Evolutionary conservation across 2,797 vertebrate genomes (phyloP), one percentile per base, ranked within the genome.

Genomic region (Notamacropus eugenii): DNA sequence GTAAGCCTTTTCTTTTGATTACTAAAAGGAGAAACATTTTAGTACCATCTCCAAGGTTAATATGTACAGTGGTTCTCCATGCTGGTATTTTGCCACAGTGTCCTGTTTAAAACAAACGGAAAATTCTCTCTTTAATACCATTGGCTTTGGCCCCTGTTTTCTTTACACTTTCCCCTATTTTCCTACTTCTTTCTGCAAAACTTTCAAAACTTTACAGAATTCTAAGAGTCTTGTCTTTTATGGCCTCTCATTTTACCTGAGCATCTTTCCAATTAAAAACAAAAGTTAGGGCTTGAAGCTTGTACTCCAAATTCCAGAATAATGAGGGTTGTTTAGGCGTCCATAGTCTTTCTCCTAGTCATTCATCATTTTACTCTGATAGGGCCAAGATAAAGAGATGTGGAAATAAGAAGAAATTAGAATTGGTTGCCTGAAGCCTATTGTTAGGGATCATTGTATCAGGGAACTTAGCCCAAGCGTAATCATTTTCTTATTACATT

Each of bases 1-100:
- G 99, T 99, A 96, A 57, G 0, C 11, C 14, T 90, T 13, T 67
- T 94, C 31, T 95, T 40, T 94, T 74, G 74, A 59, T 92, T 91
- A 91, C 4, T 54, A 50, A 96, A 96, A 96, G 90, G 90, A 58
- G 50, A 52, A 90, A 96, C 55, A 90, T 90, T 57, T 24, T 9
- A 55, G 31, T 2, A 82, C 19, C n/a, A 46, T 94, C 93, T 94
- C 40, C 27, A 93, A 90, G 90, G 91, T 54, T 93, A 55, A 67
- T 52, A n/a, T 67, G 3, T 58, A 90, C 34, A 57, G 10, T 82
- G 8, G 14, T 52, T 74, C 29, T 50, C 59, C 92, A 12, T 59
- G 40, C 74, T 82, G 31, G 40, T n/a, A 92, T 94, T 56, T 93
- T 92, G 50, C 46, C 29, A 1, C 40, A 57, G 16, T 13, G 28